Percentiles rank a stretch among this genome's conserved stretches.
Evolutionary conservation across 1,140 invertebrate genomes (phyloP).

Genomic region (Wasmannia auropunctata): DNA sequence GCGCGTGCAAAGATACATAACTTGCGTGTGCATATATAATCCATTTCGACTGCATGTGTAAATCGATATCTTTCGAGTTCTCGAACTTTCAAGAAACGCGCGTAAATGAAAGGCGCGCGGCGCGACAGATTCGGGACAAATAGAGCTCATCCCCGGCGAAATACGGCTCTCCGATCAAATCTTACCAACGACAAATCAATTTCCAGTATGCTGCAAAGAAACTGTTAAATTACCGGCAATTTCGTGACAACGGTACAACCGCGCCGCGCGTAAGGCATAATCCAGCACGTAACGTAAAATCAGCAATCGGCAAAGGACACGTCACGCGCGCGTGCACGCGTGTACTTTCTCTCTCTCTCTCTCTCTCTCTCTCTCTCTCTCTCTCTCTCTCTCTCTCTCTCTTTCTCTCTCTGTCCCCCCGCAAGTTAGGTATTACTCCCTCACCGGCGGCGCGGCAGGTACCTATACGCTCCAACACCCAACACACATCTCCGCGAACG

Average conservation of each 20-base stretch:
- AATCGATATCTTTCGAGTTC: background rate
- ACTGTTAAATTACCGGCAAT: conserved; percentile 28
- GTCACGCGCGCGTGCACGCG: conserved; percentile 44
- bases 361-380: background rate
- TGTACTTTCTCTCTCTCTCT: background rate
- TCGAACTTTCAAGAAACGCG: background rate
- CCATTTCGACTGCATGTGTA: background rate
- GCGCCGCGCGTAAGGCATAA: conserved; percentile 11
- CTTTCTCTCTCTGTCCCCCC: background rate
- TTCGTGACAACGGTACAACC: conserved; percentile 30
- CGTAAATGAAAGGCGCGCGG: background rate
- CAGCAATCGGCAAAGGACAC: conserved; percentile 25
- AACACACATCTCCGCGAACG: conserved; percentile 1
- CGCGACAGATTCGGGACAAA: background rate
- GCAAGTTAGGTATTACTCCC: conserved; percentile 1
- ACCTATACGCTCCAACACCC: conserved; percentile 25
- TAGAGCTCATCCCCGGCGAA: background rate
- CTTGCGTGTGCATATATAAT: background rate
- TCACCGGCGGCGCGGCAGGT: background rate
- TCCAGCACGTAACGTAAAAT: conserved; percentile 31
- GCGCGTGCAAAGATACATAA: background rate
- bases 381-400: background rate
- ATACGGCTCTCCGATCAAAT: background rate
- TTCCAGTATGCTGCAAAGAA: background rate
- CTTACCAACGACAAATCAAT: background rate